Evolutionary conservation across 92 coral and sea anemone genomes (phyloP).

Genomic region (Pocillopora meandrina): DNA sequence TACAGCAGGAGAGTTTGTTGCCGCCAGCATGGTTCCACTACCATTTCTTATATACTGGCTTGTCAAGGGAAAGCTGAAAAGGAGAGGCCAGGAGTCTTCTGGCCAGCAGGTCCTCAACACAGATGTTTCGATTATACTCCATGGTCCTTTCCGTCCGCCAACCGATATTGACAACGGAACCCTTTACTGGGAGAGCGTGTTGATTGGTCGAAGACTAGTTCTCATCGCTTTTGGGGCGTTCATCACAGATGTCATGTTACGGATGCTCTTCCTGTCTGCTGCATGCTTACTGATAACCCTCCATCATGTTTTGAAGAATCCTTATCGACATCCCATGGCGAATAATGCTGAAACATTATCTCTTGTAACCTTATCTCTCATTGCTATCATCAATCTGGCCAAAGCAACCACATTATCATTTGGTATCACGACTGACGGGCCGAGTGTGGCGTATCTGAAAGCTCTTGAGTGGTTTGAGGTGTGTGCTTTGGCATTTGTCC

Average conservation of each 20-base stretch:
- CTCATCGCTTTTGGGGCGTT: slow-evolving; percentile 43
- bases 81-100: not conserved
- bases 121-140: slow-evolving; percentile 53
- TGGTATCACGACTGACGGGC: slow-evolving; percentile 22
- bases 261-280: slow-evolving; percentile 36
- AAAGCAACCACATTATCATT: slow-evolving; percentile 25
- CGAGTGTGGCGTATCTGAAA: slow-evolving; percentile 3
- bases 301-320: slow-evolving; percentile 33
- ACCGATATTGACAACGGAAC: slow-evolving; percentile 32
- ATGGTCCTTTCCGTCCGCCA: slow-evolving; percentile 56
- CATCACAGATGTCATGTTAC: slow-evolving; percentile 42
- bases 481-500: slow-evolving; percentile 36
- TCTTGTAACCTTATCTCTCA: slow-evolving; percentile 2
- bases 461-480: slow-evolving; percentile 42
- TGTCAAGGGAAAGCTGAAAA: too few species aligned
- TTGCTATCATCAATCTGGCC: slow-evolving; percentile 29
- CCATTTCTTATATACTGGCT: slow-evolving; percentile 63
- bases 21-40: slow-evolving; percentile 55
- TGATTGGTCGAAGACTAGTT: slow-evolving; percentile 56
- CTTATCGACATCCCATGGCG: slow-evolving; percentile 38
- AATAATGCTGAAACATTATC: slow-evolving; percentile 23
- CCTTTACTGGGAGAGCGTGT: slow-evolving; percentile 60
- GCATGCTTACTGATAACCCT: slow-evolving; percentile 37
- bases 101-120: not conserved
- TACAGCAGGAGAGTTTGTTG: slow-evolving; percentile 42